A percentile compares a stretch with the other conserved stretches of the same genome.
These are phyloP conservation scores for Bursaphelenchus okinawaensis DNA, from an alignment of 2,888 invertebrate genomes.

Conservation along the genomic window DNA sequence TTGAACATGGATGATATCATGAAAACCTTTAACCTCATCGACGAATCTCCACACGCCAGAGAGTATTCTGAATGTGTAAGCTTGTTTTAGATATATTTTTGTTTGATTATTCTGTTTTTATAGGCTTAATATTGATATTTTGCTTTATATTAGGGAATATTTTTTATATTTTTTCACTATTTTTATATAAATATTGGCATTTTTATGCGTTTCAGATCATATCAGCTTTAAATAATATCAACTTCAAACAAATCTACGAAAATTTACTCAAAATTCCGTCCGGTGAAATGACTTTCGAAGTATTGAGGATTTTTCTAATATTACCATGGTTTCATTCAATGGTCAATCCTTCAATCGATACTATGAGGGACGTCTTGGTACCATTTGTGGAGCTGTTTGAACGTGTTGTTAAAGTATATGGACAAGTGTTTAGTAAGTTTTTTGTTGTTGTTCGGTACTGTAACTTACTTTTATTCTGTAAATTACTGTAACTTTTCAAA, in stretches of 20 bases:
- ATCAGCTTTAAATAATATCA: background rate
- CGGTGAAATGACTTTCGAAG: constrained; percentile 40
- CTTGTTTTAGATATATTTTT: background rate
- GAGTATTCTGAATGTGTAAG: constrained; percentile 25
- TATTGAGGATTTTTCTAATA: constrained; percentile 64
- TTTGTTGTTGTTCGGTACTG: too few relatives aligned
- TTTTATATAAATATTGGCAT: too few relatives aligned
- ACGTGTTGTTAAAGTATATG: background rate
- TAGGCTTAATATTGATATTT: background rate
- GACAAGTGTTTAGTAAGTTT: background rate
- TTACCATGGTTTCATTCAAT: constrained; percentile 40
- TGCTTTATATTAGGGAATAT: too few relatives aligned
- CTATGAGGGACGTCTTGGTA: constrained; percentile 6
- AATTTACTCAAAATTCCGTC: background rate
- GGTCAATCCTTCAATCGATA: constrained; percentile 14
- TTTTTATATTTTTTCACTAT: background rate
- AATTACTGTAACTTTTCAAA: too few relatives aligned
- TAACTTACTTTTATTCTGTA: too few relatives aligned
- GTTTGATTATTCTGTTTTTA: background rate
- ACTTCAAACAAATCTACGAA: constrained; percentile 1
- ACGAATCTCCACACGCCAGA: constrained; percentile 33
- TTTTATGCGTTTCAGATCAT: background rate
- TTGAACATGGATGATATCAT: constrained; percentile 66
- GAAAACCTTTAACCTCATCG: constrained; percentile 65
- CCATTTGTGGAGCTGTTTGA: constrained; percentile 20